Conservation (phyloP, 2,797 vertebrate genomes). For the Botia kubotai region DNA sequence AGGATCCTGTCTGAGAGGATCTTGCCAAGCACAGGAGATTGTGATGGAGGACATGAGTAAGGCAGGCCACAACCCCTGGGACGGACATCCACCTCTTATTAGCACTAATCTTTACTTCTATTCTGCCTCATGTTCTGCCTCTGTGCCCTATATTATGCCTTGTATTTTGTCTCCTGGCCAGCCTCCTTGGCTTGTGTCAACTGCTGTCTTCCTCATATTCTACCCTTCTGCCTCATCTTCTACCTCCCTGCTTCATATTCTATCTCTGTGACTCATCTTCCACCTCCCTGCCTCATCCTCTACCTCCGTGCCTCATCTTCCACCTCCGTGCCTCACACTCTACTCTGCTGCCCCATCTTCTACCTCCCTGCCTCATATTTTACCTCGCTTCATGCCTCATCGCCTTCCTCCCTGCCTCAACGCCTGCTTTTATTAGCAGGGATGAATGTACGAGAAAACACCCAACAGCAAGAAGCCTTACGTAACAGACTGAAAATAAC, state of each 20-base stretch:
- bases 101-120: slow-evolving; percentile 2
- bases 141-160: not conserved
- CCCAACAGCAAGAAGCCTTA: slow-evolving; percentile 48
- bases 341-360: not conserved
- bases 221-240: not conserved
- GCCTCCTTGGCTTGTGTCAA: too few relatives aligned
- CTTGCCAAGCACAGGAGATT: slow-evolving; percentile 12
- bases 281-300: not conserved
- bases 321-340: not conserved
- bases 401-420: slow-evolving; percentile 29
- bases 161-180: too few relatives aligned
- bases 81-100: slow-evolving; percentile 7
- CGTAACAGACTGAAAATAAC: slow-evolving; percentile 53
- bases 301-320: not conserved
- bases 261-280: not conserved
- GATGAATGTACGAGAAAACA: slow-evolving; percentile 52
- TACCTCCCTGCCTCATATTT: not conserved
- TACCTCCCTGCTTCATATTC: not conserved
- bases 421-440: slow-evolving; percentile 26
- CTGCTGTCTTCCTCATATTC: not conserved
- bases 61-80: slow-evolving; percentile 18
- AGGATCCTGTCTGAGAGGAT: slow-evolving; percentile 4
- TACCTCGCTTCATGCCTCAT: slow-evolving; percentile 20
- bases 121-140: not conserved
- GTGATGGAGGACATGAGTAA: slow-evolving; percentile 21